Base-by-base conservation (phyloP, 1,140 invertebrate species). In the Chelonus insularis region DNA sequence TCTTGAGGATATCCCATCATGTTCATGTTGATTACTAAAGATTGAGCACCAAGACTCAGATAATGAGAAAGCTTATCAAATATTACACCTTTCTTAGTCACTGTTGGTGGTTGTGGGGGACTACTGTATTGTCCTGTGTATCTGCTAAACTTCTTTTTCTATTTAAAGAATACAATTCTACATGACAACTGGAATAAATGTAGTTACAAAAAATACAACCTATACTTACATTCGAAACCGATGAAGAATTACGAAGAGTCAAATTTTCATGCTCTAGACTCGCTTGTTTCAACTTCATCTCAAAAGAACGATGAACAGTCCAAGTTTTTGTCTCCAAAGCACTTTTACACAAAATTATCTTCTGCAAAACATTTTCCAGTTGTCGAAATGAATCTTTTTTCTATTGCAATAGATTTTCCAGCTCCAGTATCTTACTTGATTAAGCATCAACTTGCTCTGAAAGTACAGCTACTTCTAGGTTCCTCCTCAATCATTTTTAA, bases 381-480 rank as follows among this genome's bases (percentile, higher is more conserved):
- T 87, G 88, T 21, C 87, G 86, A 0, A 96, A 80, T 54, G 88
- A 85, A 67, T 91, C 88, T 54, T 90, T 88, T 68, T 92, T 91
- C 32, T 94, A 90, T 4, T 88, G 86, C 1, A 97, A 81, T 9
- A 88, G 79, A 64, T 88, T 87, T 73, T 97, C 95, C 56, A 97
- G 80, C 73, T 98, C 95, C 4, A 86, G 76, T 63, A 98, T 97
- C 80, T 96, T 95, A 70, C 93, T 93, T 0, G 88, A 89, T 75
- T 98, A 95, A 20, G 93, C 94, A 12, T 95, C 91, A 43, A 97
- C 92, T 74, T 97, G 94, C 63, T 97, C 95, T 0, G 88, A 91
- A 7, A 98, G 81, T 64, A 96, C 92, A 65, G 92, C 91, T 29
- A 95, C 91, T 82, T 97, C 94, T 66, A 96, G 82, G 59, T 92